Evolutionary conservation across 37 sponge, comb jelly and placozoan genomes (phyloP), one percentile per base, ranked within the genome.

Genomic region (Tethya wilhelma): DNA sequence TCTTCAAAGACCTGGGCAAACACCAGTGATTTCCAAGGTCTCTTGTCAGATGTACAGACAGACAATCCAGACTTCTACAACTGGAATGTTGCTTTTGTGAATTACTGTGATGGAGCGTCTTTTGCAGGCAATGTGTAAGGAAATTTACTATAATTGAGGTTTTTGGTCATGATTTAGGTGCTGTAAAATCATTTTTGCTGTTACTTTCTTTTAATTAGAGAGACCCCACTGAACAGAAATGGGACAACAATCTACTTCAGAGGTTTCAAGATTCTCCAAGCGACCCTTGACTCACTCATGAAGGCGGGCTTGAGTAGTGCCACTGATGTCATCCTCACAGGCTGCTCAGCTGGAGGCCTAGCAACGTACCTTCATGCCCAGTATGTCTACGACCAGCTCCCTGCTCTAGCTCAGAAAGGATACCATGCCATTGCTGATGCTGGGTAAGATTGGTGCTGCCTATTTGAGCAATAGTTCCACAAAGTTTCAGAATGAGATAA

Each of bases 331-430:
- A 87, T 94, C 40, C 74, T 94, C 14, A 94, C 95, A 32, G 95
- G 95, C 28, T 94, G 95, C 67, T 94, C 56, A 93, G 95, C 95
- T 80, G 95, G 95, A 42, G 95, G 95, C 7, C 73, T 94, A 69
- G 81, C 85, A 22, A 87, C 91, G 0, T 94, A 87, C 70, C 66
- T 94, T 1, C 91, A 94, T 77, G 81, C 83, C 62, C 91, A 94
- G 38, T 62, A 53, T 80, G 77, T 90, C 1, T n/a, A 28, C 2
- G 42, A 40, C 23, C 29, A 70, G 23, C n/a, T n/a, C n/a, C n/a
- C n/a, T n/a, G 29, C 90, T 5, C 89, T 88, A 8, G 23, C 1
- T 5, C 56, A 44, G 19, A 60, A 64, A n/a, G 73, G 68, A 46
- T 64, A 69, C 26, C 69, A 44, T 38, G 95, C 74, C 6, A 42